A percentile compares a stretch with the other conserved stretches of the same genome.
Evolutionary conservation across 2,888 invertebrate species (phyloP).

Genomic region (Apamea anceps): DNA sequence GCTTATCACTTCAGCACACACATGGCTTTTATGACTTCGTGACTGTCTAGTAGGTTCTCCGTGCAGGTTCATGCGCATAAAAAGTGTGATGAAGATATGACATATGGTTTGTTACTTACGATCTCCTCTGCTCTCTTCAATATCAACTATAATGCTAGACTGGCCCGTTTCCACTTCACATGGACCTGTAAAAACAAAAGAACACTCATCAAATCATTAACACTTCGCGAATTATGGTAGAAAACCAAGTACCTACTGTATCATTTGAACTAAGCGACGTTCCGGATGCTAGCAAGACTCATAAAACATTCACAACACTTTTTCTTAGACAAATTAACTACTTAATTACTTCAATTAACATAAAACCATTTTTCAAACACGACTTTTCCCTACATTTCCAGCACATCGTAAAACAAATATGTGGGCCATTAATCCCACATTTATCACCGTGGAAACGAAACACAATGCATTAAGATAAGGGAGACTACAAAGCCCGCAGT

Average conservation of each 20-base stretch:
- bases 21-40: neutral
- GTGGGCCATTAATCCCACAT: slow-evolving; percentile 54
- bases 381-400: slow-evolving; percentile 24
- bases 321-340: slow-evolving; percentile 8
- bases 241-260: neutral
- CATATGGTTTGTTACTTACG: slow-evolving; percentile 92
- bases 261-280: neutral
- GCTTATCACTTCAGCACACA: neutral
- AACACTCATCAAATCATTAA: neutral
- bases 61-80: neutral
- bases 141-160: slow-evolving; percentile 97
- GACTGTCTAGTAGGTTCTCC: neutral
- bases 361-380: neutral
- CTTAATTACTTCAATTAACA: slow-evolving; percentile 10
- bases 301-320: slow-evolving; percentile 14
- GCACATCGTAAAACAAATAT: slow-evolving; percentile 42
- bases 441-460: slow-evolving; percentile 56
- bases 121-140: slow-evolving; percentile 96
- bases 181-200: slow-evolving; percentile 81
- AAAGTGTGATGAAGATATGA: neutral
- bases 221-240: neutral
- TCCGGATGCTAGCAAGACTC: neutral
- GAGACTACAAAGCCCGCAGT: slow-evolving; percentile 47
- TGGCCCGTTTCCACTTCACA: slow-evolving; percentile 97
- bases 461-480: slow-evolving; percentile 66